A percentile compares a stretch with the other conserved stretches of the same genome.
These are phyloP conservation scores for Mallotus villosus DNA, from an alignment of 2,797 vertebrate species.

Conservation along the genomic window DNA sequence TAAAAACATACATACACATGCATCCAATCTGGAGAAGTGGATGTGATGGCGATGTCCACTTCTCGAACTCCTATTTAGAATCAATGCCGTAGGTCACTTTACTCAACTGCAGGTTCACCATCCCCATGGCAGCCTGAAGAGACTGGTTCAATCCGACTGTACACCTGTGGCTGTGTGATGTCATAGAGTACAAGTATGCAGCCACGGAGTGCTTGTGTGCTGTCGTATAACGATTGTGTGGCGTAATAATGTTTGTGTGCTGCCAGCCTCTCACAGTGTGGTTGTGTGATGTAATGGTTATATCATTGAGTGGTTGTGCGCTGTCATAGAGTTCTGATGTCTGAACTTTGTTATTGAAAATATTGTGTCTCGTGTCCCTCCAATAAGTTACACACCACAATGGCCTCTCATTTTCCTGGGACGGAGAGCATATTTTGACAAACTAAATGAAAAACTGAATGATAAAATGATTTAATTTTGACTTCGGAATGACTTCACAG, in stretches of 20 bases:
- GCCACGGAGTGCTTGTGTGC: not conserved
- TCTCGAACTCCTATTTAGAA: conserved; percentile 60
- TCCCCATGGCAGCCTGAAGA: conserved; percentile 12
- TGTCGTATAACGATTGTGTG: conserved; percentile 7
- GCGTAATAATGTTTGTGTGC: not conserved
- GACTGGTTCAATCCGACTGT: conserved; percentile 6
- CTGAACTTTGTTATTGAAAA: not conserved
- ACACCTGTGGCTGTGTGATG: conserved; percentile 4
- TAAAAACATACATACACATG: too few relatives aligned
- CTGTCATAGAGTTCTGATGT: not conserved
- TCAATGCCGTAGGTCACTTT: conserved; percentile 81
- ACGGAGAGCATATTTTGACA: not conserved
- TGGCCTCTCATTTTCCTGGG: not conserved
- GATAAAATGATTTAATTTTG: conserved; percentile 1
- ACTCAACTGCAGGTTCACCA: conserved; percentile 66
- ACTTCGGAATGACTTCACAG: conserved; percentile 1
- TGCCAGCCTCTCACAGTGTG: not conserved
- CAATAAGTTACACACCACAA: not conserved
- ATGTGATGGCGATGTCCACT: conserved; percentile 41
- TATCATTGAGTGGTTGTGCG: not conserved
- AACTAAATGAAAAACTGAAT: not conserved
- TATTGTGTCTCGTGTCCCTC: not conserved
- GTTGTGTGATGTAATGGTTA: conserved; percentile 16
- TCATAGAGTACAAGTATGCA: not conserved
- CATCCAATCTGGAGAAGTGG: conserved; percentile 29